Conservation (phyloP, 2,113 vertebrate genomes). For the Hypocryptadius cinnamomeus region DNA sequence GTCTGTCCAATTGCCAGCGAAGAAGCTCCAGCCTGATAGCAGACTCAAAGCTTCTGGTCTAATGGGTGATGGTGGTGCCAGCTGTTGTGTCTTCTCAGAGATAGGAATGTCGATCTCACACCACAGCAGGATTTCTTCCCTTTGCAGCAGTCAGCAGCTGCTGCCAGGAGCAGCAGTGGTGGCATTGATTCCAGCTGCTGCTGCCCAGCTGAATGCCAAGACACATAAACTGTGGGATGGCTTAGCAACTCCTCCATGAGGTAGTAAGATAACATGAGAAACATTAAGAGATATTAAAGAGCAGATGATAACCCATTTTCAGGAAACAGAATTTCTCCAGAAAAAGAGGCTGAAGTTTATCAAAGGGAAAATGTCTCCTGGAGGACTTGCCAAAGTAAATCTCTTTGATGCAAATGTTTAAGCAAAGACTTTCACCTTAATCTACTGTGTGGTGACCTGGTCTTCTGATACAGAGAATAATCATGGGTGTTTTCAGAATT, state of each 20-base stretch:
- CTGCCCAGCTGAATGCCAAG: background rate
- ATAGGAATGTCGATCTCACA: background rate
- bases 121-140: background rate
- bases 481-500: slow-evolving; percentile 35
- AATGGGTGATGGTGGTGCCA: slow-evolving; percentile 34
- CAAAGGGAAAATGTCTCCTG: slow-evolving; percentile 33
- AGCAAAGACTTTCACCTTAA: slow-evolving; percentile 50
- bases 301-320: slow-evolving; percentile 56
- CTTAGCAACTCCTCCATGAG: slow-evolving; percentile 9
- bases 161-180: background rate
- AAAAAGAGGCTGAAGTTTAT: slow-evolving; percentile 46
- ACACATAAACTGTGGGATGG: slow-evolving; percentile 35
- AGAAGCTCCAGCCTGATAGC: slow-evolving; percentile 5
- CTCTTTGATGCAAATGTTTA: slow-evolving; percentile 49
- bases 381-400: slow-evolving; percentile 61
- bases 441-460: slow-evolving; percentile 29
- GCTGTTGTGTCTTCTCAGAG: background rate
- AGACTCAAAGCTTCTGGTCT: background rate
- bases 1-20: background rate
- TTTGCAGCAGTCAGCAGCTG: background rate
- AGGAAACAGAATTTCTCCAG: slow-evolving; percentile 44
- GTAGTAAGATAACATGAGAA: slow-evolving; percentile 41
- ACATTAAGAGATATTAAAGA: slow-evolving; percentile 41
- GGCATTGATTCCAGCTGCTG: slow-evolving; percentile 42
- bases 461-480: slow-evolving; percentile 39